Evolutionary conservation across 2,888 invertebrate genomes (phyloP).

Genomic region (Cyclophora albipunctata): DNA sequence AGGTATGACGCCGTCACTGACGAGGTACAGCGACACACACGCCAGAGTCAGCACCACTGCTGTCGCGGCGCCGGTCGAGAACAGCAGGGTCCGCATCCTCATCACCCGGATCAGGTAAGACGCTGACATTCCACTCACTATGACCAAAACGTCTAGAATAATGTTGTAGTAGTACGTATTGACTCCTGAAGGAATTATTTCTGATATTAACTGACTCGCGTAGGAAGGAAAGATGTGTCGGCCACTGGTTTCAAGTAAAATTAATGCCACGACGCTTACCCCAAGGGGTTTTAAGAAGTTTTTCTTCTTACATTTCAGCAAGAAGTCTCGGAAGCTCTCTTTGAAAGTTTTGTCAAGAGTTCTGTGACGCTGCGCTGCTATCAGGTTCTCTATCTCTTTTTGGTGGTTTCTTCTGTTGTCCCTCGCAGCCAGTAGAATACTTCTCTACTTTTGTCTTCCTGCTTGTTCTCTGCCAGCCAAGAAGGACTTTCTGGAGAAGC

Average conservation of each 20-base stretch:
- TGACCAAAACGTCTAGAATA: constrained; percentile 41
- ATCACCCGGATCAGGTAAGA: constrained; percentile 40
- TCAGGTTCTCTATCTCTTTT: constrained; percentile 36
- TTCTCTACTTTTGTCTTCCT: constrained; percentile 14
- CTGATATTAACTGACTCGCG: constrained; percentile 41
- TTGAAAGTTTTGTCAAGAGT: constrained; percentile 6
- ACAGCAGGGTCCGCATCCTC: constrained; percentile 39
- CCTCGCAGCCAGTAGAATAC: constrained; percentile 68
- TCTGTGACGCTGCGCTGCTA: constrained; percentile 26
- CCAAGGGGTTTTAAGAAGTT: constrained; percentile 44
- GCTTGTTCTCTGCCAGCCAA: constrained; percentile 20
- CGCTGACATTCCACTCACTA: constrained; percentile 33
- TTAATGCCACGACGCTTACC: constrained; percentile 28
- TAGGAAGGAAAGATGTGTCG: constrained; percentile 47
- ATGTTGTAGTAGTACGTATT: constrained; percentile 40
- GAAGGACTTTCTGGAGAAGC: constrained; percentile 30
- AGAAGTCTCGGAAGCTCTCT: constrained; percentile 17
- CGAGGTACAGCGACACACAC: constrained; percentile 36
- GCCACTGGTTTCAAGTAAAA: constrained; percentile 41
- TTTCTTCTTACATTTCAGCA: constrained; percentile 34
- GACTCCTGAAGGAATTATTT: constrained; percentile 31
- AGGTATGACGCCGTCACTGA: constrained; percentile 23
- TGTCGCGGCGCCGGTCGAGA: constrained; percentile 38
- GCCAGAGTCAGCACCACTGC: constrained; percentile 26
- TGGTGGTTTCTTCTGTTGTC: constrained; percentile 39